Evolutionary conservation across 2,113 vertebrate genomes (phyloP).

Genomic region (Syngnathoides biaculeatus): DNA sequence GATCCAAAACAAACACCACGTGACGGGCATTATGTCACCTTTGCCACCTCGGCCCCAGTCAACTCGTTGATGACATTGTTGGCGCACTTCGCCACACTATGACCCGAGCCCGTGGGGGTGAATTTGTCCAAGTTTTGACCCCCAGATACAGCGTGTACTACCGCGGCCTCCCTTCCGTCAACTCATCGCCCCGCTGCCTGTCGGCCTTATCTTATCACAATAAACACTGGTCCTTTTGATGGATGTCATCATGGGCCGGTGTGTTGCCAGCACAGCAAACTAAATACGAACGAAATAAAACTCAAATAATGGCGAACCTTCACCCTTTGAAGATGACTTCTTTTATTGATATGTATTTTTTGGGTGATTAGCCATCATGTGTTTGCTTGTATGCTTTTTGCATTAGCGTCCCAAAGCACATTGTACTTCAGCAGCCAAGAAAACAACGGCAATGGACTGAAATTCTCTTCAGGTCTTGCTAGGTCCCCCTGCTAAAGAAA

Average conservation of each 20-base stretch:
- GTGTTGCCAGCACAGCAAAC: constrained; percentile 44
- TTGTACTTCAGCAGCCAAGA: too few relatives aligned
- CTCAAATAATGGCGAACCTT: neutral
- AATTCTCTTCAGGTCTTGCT: too few relatives aligned
- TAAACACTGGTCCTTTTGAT: constrained; percentile 48
- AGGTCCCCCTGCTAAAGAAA: too few relatives aligned
- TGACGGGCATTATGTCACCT: constrained; percentile 16
- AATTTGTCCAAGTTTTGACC: constrained; percentile 54
- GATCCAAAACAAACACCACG: neutral
- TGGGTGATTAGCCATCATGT: too few relatives aligned
- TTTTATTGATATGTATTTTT: too few relatives aligned
- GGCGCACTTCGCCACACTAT: constrained; percentile 32
- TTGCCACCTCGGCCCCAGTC: constrained; percentile 9
- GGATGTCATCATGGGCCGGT: constrained; percentile 59
- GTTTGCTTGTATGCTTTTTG: too few relatives aligned
- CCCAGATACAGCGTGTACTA: constrained; percentile 41
- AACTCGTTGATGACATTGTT: constrained; percentile 35
- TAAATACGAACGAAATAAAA: neutral
- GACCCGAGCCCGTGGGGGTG: constrained; percentile 42
- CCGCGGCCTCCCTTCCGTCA: constrained; percentile 40
- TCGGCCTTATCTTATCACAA: constrained; percentile 64
- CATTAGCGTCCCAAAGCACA: too few relatives aligned
- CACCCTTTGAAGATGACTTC: too few relatives aligned
- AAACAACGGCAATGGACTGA: too few relatives aligned
- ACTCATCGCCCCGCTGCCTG: constrained; percentile 50